These are phyloP conservation scores for Ophion ellenae DNA, from an alignment of 2,888 invertebrate genomes.

Conservation along the genomic window DNA sequence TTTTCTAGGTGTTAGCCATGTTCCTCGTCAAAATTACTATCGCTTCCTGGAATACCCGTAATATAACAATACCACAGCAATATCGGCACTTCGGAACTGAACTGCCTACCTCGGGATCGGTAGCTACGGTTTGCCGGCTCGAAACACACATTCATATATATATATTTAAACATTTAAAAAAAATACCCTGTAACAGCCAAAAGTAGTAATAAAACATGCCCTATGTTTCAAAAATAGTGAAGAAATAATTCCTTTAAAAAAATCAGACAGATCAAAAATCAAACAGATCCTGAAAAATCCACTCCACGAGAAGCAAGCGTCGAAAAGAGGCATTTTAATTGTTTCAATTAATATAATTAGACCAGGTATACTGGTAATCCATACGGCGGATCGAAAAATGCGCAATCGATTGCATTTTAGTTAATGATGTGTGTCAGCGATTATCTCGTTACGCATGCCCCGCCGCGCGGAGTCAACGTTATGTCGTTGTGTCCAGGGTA, in stretches of 20 bases:
- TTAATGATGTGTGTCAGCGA: slow-evolving; percentile 56
- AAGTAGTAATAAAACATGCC: too few relatives aligned
- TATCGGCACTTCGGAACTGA: too few relatives aligned
- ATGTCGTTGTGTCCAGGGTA: slow-evolving; percentile 8
- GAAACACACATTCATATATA: too few relatives aligned
- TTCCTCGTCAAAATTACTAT: slow-evolving; percentile 49
- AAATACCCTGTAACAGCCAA: too few relatives aligned
- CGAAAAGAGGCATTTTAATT: slow-evolving; percentile 2
- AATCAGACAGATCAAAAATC: too few relatives aligned
- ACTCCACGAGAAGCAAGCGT: background rate
- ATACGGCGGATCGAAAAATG: slow-evolving; percentile 5
- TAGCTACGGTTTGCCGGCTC: too few relatives aligned
- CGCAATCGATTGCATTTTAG: slow-evolving; percentile 39
- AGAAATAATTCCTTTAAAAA: too few relatives aligned
- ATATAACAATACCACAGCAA: background rate
- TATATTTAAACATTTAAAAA: too few relatives aligned
- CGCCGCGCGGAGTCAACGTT: slow-evolving; percentile 25
- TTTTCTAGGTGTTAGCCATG: slow-evolving; percentile 76
- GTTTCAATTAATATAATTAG: background rate
- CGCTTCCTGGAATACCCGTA: slow-evolving; percentile 30
- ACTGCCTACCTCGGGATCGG: too few relatives aligned
- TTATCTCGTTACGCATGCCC: slow-evolving; percentile 54
- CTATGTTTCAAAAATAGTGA: too few relatives aligned
- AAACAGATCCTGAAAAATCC: background rate
- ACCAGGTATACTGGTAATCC: background rate